Percentiles rank a stretch among this genome's conserved stretches.
phyloP scores from a whole-genome alignment of 2,888 invertebrate genomes.

The Buathra laborator region DNA sequence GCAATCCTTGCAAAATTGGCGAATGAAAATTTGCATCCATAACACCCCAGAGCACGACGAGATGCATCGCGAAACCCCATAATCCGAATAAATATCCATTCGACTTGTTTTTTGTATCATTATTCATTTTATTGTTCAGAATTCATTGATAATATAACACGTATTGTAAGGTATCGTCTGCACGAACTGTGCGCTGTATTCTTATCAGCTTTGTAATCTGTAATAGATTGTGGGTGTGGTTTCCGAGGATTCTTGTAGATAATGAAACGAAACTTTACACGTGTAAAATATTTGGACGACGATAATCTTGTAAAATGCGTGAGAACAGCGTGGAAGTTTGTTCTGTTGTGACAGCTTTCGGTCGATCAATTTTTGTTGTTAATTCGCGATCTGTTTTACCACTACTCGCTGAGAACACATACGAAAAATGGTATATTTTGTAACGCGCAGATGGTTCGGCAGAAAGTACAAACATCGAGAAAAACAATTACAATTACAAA shows the following conservation, averaged over 20 bases:
- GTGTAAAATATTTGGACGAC: neutral
- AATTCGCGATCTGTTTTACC: neutral
- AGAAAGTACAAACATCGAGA: neutral
- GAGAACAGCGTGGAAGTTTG: neutral
- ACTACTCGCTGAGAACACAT: neutral
- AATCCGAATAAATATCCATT: constrained; percentile 71
- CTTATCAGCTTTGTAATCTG: too few species aligned
- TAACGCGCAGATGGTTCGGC: neutral
- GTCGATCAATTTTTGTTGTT: neutral
- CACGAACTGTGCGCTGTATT: too few species aligned
- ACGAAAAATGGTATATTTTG: neutral
- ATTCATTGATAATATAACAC: too few species aligned
- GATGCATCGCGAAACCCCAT: constrained; percentile 81
- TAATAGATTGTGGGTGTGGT: too few species aligned
- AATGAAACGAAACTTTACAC: neutral
- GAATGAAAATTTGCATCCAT: constrained; percentile 84
- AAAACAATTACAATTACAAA: neutral
- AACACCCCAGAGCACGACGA: constrained; percentile 81
- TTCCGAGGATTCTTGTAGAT: neutral
- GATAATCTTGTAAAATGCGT: neutral
- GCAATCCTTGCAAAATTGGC: constrained; percentile 80
- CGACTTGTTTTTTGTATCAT: constrained; percentile 38
- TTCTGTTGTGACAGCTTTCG: too few species aligned
- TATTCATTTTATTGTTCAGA: neutral
- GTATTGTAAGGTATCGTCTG: too few species aligned